Evolutionary conservation across 2,113 vertebrate genomes (phyloP).

Genomic region (Lepus americanus): DNA sequence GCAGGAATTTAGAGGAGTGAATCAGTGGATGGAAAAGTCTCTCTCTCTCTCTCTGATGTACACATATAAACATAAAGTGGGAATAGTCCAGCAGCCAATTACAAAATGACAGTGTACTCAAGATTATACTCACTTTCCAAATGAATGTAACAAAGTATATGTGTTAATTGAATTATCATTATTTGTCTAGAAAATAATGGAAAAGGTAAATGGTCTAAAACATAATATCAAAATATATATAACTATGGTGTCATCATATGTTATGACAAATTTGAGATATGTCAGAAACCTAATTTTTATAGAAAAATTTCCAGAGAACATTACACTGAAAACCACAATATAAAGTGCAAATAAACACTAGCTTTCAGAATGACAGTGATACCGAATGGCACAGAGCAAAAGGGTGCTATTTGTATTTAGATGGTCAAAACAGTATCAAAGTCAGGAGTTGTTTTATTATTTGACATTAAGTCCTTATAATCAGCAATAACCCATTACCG

Average conservation of each 20-base stretch:
- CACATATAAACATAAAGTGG: too few relatives aligned
- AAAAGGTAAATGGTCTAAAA: neutral
- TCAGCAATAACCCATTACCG: neutral
- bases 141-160: neutral
- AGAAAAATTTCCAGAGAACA: neutral
- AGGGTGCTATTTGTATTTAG: neutral
- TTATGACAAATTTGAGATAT: neutral
- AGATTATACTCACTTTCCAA: conserved; percentile 16
- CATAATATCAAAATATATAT: neutral
- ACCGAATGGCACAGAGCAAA: neutral
- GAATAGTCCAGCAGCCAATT: neutral
- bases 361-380: neutral
- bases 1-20: neutral
- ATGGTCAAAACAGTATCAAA: neutral
- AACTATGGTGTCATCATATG: neutral
- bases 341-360: neutral
- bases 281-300: neutral
- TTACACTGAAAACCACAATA: conserved; percentile 28
- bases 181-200: conserved; percentile 39
- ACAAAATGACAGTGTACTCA: neutral
- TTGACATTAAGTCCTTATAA: conserved; percentile 38
- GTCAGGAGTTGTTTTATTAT: neutral
- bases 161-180: conserved; percentile 7
- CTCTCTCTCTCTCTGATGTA: too few relatives aligned
- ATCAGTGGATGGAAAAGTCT: neutral